Conservation (phyloP, 2,888 invertebrate species). For the Branchinecta sandiegonensis region DNA sequence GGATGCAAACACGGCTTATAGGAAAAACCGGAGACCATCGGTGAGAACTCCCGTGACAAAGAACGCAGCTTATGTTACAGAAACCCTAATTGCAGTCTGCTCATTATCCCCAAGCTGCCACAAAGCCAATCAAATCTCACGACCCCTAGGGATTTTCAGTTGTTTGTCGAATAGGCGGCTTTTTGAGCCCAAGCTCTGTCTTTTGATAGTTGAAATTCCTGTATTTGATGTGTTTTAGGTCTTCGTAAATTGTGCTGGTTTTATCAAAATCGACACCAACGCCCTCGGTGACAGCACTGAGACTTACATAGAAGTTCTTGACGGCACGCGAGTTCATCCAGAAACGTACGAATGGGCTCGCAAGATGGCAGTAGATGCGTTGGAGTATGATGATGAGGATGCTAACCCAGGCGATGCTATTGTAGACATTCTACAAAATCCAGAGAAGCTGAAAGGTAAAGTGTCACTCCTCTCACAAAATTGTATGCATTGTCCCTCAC, state of each 20-base stretch:
- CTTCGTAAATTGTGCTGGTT: slow-evolving; percentile 97
- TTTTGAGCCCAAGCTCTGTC: too few relatives aligned
- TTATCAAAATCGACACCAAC: slow-evolving; percentile 95
- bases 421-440: slow-evolving; percentile 91
- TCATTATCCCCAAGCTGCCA: too few relatives aligned
- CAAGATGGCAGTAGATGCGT: slow-evolving; percentile 98
- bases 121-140: too few relatives aligned
- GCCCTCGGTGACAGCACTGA: slow-evolving; percentile 87
- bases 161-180: too few relatives aligned
- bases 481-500: neutral
- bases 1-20: too few relatives aligned
- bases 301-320: slow-evolving; percentile 85
- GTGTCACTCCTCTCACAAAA: neutral
- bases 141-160: too few relatives aligned
- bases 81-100: too few relatives aligned
- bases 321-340: slow-evolving; percentile 94
- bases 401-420: slow-evolving; percentile 91
- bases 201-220: too few relatives aligned
- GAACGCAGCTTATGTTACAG: too few relatives aligned
- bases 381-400: slow-evolving; percentile 95
- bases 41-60: too few relatives aligned
- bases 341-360: slow-evolving; percentile 99
- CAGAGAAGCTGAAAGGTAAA: slow-evolving; percentile 59
- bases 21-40: too few relatives aligned
- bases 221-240: slow-evolving; percentile 37